Evolutionary conservation across 2,888 invertebrate species (phyloP), one percentile per base, ranked within the genome.

Genomic region (Phyto melanocephala): DNA sequence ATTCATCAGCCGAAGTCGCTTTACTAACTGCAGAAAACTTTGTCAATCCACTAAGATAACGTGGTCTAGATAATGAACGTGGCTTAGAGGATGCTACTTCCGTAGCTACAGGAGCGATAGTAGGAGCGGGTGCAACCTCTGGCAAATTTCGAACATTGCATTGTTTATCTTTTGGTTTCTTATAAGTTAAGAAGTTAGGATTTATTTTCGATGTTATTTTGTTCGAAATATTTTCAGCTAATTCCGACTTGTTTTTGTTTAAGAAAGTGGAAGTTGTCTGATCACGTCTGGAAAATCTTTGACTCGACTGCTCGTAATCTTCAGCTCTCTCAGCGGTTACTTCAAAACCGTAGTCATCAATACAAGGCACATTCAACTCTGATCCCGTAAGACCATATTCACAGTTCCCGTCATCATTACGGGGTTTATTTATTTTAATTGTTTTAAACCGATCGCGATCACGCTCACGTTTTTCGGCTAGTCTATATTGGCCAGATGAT

Each of bases 391-490:
- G 78, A 24, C 70, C 45, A 37, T 72, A 62, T 22, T 58, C 78
- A 17, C 50, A 45, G 35, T 10, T 15, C 8, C 6, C 54, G 24
- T 50, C 76, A 60, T 37, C 58, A 37, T 47, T 80, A 22, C 86
- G 85, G 70, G 83, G 84, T 63, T 88, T 90, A 22, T 88, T 88
- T 70, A 91, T 89, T 86, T 90, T 89, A 74, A 91, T 91, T n/a
- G 91, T 91, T 86, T 91, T 91, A 75, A 91, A 91, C 24, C 91
- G 90, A 82, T 91, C 91, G 13, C 90, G 89, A 87, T 91, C 90
- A 15, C 89, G 86, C 65, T 87, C 88, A 15, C 89, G 89, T 60
- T 89, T 88, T 68, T 88, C 88, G 6, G 87, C 78, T 68, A 88
- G 84, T 50, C 87, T 87, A 71, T 87, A 85, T 76, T 87, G 87